phyloP scores from a whole-genome alignment of 2,888 invertebrate genomes.

The Ctenicera cuprea region DNA sequence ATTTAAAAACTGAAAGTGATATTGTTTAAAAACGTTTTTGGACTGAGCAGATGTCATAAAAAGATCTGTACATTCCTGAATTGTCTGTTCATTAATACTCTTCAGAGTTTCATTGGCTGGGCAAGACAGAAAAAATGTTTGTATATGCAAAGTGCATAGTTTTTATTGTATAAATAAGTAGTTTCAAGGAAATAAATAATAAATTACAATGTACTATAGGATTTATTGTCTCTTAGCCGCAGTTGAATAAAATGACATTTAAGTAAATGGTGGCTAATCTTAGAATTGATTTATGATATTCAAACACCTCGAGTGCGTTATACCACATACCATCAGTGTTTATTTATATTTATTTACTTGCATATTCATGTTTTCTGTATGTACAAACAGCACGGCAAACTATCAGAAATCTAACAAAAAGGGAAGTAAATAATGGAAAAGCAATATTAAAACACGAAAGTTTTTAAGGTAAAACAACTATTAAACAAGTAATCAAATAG shows the following conservation, averaged over 20 bases:
- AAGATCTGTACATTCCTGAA: too few species aligned
- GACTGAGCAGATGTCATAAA: too few species aligned
- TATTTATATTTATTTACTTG: background rate
- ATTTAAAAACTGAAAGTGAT: too few species aligned
- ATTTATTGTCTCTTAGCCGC: background rate
- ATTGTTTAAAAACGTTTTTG: too few species aligned
- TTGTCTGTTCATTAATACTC: too few species aligned
- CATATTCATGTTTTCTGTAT: background rate
- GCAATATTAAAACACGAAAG: slow-evolving; percentile 50
- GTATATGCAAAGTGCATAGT: too few species aligned
- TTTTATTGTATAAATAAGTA: too few species aligned
- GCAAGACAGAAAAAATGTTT: too few species aligned
- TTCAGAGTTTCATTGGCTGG: too few species aligned
- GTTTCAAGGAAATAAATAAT: too few species aligned
- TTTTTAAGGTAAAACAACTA: slow-evolving; percentile 51
- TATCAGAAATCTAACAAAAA: slow-evolving; percentile 15
- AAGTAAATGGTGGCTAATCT: slow-evolving; percentile 8
- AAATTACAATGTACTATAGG: background rate
- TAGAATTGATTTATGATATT: slow-evolving; percentile 6
- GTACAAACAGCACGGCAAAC: background rate
- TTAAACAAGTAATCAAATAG: slow-evolving; percentile 53
- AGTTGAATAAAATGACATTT: slow-evolving; percentile 4
- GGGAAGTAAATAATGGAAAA: slow-evolving; percentile 50
- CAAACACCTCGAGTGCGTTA: slow-evolving; percentile 8
- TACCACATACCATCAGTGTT: background rate